Evolutionary conservation across 2,113 vertebrate species (phyloP).

Genomic region (Microcebus griseorufus): DNA sequence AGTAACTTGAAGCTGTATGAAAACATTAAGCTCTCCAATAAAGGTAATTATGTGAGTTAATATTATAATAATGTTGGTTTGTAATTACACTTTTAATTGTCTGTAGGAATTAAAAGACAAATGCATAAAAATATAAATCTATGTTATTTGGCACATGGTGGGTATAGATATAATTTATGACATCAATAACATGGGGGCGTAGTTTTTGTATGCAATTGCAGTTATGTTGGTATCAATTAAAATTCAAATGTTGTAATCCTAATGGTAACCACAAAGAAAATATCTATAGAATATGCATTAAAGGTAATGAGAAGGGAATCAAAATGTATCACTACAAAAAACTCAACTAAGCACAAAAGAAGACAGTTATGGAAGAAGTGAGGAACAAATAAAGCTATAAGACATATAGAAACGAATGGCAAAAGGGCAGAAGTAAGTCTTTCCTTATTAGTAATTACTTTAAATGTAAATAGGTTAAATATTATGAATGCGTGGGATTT

Average conservation of each 20-base stretch:
- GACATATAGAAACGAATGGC: not conserved
- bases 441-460: conserved; percentile 1
- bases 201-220: not conserved
- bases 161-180: not conserved
- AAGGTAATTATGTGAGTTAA: not conserved
- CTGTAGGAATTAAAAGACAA: not conserved
- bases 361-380: not conserved
- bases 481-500: not conserved
- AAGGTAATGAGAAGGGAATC: not conserved
- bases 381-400: not conserved
- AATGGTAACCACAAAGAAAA: not conserved
- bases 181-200: not conserved
- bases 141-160: not conserved
- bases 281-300: not conserved
- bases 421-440: not conserved
- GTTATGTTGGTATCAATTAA: not conserved
- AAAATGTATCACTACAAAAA: not conserved
- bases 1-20: not conserved
- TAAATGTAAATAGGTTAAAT: not conserved
- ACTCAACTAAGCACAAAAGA: not conserved
- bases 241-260: not conserved
- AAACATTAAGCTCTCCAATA: not conserved
- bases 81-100: not conserved
- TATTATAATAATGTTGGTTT: not conserved
- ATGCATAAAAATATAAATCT: not conserved